A percentile compares a stretch with the other conserved stretches of the same genome.
These are phyloP conservation scores for Chaetorhynchus papuensis DNA, from an alignment of 2,113 vertebrate species.

Conservation along the genomic window DNA sequence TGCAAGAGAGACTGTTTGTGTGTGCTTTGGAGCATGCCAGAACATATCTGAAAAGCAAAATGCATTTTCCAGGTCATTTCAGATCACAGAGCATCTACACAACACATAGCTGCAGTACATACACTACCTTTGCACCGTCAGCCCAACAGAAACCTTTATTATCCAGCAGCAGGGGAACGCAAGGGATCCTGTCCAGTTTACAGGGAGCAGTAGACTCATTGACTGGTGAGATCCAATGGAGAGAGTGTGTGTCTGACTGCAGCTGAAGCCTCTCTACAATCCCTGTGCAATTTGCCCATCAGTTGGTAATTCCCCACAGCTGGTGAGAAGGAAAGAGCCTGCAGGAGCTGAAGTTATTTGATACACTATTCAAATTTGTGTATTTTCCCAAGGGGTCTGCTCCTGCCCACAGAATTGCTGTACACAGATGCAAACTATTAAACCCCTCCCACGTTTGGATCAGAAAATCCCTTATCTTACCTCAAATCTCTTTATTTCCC, in stretches of 20 bases:
- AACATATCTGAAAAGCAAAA: slow-evolving; percentile 14
- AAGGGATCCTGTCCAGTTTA: not conserved
- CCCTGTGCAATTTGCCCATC: not conserved
- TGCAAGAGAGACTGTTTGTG: not conserved
- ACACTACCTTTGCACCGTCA: not conserved
- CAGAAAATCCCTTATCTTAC: not conserved
- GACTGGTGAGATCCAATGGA: not conserved
- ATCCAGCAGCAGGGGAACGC: not conserved
- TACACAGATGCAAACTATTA: not conserved
- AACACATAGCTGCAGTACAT: not conserved
- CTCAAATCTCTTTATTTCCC: not conserved
- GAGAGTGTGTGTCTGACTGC: not conserved
- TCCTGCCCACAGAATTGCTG: not conserved
- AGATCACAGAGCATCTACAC: not conserved
- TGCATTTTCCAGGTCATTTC: slow-evolving; percentile 17
- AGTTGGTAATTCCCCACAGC: not conserved
- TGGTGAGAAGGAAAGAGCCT: not conserved
- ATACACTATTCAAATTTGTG: not conserved
- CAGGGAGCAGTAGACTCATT: not conserved
- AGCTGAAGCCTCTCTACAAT: not conserved
- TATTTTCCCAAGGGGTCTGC: not conserved
- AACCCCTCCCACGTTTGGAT: not conserved
- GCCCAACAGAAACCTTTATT: not conserved
- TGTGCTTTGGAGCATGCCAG: slow-evolving; percentile 12
- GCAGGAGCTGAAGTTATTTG: not conserved